Percentiles rank a stretch among this genome's conserved stretches.
Conservation (phyloP, 2,113 vertebrate species). For the Petaurus breviceps region DNA sequence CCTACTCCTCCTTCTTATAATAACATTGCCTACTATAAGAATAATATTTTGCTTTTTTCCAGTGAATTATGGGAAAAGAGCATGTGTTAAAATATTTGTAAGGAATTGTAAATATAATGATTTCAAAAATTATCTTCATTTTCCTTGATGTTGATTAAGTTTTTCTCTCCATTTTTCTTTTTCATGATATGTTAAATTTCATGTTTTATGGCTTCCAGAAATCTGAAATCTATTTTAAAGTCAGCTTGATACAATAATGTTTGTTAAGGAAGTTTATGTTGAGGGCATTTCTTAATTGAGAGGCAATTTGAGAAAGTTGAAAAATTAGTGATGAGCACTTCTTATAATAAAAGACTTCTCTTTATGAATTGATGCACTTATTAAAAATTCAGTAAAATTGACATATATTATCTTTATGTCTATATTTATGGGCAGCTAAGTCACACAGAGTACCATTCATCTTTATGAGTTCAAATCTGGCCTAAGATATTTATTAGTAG, state of each 20-base stretch:
- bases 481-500: neutral
- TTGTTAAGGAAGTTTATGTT: neutral
- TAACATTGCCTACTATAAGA: neutral
- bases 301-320: neutral
- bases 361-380: neutral
- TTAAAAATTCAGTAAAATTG: neutral
- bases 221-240: neutral
- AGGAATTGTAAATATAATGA: constrained; percentile 21
- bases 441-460: neutral
- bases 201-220: neutral
- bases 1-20: constrained; percentile 41
- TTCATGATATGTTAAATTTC: neutral
- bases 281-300: neutral
- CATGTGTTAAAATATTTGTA: constrained; percentile 65
- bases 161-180: neutral
- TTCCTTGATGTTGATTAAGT: constrained; percentile 20
- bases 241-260: neutral
- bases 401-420: neutral
- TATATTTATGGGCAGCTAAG: neutral
- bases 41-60: neutral
- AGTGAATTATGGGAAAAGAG: constrained; percentile 63
- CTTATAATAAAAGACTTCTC: neutral
- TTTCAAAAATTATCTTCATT: constrained; percentile 49
- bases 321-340: neutral
- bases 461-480: neutral